Evolutionary conservation across 2,888 invertebrate genomes (phyloP).

Genomic region (Ormyrus pomaceus): DNA sequence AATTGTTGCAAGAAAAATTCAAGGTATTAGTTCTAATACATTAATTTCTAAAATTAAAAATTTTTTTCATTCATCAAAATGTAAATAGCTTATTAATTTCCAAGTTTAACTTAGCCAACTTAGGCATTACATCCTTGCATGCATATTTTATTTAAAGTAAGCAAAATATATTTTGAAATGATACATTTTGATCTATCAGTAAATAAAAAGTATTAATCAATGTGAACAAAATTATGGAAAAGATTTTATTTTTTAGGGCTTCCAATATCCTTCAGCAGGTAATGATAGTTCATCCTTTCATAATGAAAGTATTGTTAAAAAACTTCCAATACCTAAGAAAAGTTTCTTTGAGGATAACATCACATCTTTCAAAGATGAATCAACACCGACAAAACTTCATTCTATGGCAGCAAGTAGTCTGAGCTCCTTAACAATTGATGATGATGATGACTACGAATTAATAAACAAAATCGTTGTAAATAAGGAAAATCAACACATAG

Average conservation of each 20-base stretch:
- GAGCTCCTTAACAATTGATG: conserved; percentile 90
- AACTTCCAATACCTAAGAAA: conserved; percentile 25
- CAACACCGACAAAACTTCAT: conserved; percentile 88
- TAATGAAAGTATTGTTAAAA: conserved; percentile 30
- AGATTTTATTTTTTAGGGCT: conserved; percentile 5
- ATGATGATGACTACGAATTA: conserved; percentile 76
- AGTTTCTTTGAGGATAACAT: conserved; percentile 88
- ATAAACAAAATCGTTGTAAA: conserved; percentile 45
- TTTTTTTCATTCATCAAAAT: background rate
- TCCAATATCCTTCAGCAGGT: background rate
- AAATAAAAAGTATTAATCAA: too few relatives aligned
- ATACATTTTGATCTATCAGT: too few relatives aligned
- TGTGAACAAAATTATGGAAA: background rate
- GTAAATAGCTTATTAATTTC: background rate
- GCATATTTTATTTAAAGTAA: too few relatives aligned
- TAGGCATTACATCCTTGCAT: too few relatives aligned
- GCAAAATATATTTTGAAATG: too few relatives aligned
- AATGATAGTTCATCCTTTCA: conserved; percentile 29
- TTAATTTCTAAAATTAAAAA: background rate
- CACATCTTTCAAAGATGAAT: conserved; percentile 89
- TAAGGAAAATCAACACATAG: conserved; percentile 36
- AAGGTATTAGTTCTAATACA: conserved; percentile 21
- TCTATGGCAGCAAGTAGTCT: conserved; percentile 88
- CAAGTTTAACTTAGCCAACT: too few relatives aligned
- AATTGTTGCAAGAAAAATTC: conserved; percentile 15